Evolutionary conservation across 2,888 invertebrate species (phyloP).

Genomic region (Serrognathus titanus): DNA sequence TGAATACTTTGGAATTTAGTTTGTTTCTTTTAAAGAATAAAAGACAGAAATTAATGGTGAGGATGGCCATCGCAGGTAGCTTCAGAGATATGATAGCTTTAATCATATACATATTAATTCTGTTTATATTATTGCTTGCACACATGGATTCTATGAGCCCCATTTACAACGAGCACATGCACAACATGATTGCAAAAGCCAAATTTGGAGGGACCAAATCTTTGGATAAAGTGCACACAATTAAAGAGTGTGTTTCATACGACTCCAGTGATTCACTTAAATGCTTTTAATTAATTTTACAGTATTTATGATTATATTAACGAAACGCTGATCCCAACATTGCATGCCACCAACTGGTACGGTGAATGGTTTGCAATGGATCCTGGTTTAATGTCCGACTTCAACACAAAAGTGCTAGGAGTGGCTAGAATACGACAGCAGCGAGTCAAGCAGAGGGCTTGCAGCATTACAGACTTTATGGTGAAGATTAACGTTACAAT

Average conservation of each 20-base stretch:
- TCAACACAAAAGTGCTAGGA: slow-evolving; percentile 26
- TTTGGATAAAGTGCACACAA: slow-evolving; percentile 1
- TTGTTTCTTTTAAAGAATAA: slow-evolving; percentile 6
- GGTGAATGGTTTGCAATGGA: slow-evolving; percentile 19
- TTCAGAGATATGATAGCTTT: slow-evolving; percentile 22
- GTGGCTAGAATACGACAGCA: slow-evolving; percentile 26
- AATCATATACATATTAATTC: slow-evolving; percentile 17
- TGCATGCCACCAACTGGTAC: slow-evolving; percentile 25
- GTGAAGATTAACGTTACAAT: slow-evolving; percentile 7
- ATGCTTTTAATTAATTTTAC: background rate
- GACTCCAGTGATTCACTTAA: slow-evolving; percentile 1
- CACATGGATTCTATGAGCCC: slow-evolving; percentile 7
- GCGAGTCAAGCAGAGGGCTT: slow-evolving; percentile 17
- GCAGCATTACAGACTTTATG: slow-evolving; percentile 11
- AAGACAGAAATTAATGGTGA: slow-evolving; percentile 3
- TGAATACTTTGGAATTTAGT: background rate
- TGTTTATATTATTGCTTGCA: slow-evolving; percentile 20
- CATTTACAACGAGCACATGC: slow-evolving; percentile 9
- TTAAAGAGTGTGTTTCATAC: slow-evolving; percentile 4
- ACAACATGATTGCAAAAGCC: slow-evolving; percentile 8
- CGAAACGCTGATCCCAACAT: slow-evolving; percentile 13
- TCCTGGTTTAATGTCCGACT: slow-evolving; percentile 25
- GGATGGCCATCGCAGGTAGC: slow-evolving; percentile 9
- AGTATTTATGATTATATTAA: slow-evolving; percentile 21
- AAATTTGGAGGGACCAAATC: background rate